Evolutionary conservation across 2,113 vertebrate species (phyloP), one percentile per base, ranked within the genome.

Genomic region (Odocoileus hemionus): DNA sequence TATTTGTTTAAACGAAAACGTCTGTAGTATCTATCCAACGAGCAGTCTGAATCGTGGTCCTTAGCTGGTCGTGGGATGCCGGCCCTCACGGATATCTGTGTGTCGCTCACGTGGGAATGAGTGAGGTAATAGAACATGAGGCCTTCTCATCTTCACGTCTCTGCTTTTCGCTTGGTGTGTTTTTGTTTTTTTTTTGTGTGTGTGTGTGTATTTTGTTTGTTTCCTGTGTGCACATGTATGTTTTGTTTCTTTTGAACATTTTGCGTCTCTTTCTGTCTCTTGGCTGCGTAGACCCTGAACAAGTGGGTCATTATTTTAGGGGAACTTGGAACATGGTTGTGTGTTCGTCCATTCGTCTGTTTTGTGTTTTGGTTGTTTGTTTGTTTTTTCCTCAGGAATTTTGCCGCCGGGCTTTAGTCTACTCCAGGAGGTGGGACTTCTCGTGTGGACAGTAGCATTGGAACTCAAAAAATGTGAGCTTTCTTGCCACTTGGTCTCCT

Each of bases 231-330:
- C 9, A 43, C 17, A 33, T 60, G 23, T 93, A n/a, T 47, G 45
- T 93, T 94, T 98, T 97, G 98, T 94, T 98, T 95, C 96, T 97
- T 96, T 91, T 19, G 95, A 90, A 93, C 83, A n/a, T 52, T 58
- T 91, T 26, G 83, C 1, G 5, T 97, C 96, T 96, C 74, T 96
- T 91, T 33, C 79, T 1, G 5, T 97, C 96, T 96, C 74, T 96
- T 91, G 96, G 79, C 98, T 97, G 97, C 86, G 94, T 98, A 98
- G 99, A 99, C 99, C 99, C 99, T 99, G 99, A 99, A 99, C 99
- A 99, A 99, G 99, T 99, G 99, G 99, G 99, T 98, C 99, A 99
- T 74, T 99, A 99, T 99, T 99, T 99, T 99, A 99, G 99, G 99
- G 99, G 99, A 99, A 99, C 99, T 98, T 98, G 89, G 80, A 92